These are phyloP conservation scores for Bovichtus diacanthus DNA, from an alignment of 2,797 vertebrate species.

Conservation along the genomic window DNA sequence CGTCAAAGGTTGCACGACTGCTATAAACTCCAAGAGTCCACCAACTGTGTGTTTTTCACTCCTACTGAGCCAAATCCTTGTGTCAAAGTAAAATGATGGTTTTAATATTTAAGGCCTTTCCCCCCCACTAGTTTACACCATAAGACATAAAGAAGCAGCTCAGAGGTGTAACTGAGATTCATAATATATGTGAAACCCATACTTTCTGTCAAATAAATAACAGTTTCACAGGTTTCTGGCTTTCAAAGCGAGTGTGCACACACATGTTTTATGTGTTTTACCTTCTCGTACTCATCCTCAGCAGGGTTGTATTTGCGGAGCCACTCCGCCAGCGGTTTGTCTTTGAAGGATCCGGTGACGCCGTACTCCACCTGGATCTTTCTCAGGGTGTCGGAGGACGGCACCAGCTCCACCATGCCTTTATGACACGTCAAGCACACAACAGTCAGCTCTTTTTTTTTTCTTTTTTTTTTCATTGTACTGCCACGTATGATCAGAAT, in stretches of 20 bases:
- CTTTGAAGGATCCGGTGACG: constrained; percentile 98
- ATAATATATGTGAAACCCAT: background rate
- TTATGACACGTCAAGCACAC: constrained; percentile 16
- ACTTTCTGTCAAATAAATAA: background rate
- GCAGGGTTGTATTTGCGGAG: constrained; percentile 97
- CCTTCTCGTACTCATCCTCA: constrained; percentile 99
- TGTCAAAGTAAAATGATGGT: background rate
- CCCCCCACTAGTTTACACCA: background rate
- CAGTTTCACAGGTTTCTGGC: background rate
- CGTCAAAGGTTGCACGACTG: constrained; percentile 16
- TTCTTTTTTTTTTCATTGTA: background rate
- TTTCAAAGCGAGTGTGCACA: background rate
- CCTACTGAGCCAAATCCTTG: background rate
- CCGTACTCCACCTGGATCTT: constrained; percentile 99
- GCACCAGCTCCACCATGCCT: constrained; percentile 99
- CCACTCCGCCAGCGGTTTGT: constrained; percentile 98
- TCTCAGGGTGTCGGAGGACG: constrained; percentile 95
- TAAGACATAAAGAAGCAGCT: background rate
- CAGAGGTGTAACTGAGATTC: background rate
- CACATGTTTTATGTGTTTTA: constrained; percentile 51
- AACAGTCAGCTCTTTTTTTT: background rate
- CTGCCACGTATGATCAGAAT: background rate
- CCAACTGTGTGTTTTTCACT: background rate
- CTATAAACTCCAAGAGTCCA: constrained; percentile 15
- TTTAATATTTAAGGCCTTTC: background rate